Evolutionary conservation across 2,113 vertebrate genomes (phyloP), one percentile per base, ranked within the genome.

Genomic region (Pristiophorus japonicus): DNA sequence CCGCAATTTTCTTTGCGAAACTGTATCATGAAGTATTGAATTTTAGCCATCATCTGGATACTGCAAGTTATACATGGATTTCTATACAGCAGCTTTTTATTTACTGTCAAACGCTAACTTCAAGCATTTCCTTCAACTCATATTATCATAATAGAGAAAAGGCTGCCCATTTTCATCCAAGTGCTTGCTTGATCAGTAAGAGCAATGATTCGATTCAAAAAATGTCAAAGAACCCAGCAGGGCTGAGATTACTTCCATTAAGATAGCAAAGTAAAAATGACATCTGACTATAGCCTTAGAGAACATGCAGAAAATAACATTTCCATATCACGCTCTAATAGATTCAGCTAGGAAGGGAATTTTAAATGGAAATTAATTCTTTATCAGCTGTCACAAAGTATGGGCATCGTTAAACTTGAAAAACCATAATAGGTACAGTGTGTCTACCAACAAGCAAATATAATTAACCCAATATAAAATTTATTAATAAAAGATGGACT

Each of bases 381-480:
- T 97, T 96, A 97, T 96, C 96, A 96, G 95, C 96, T 97, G 96
- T 96, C 96, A 96, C 78, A 96, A 97, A 96, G 96, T 94, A 96
- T 59, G 95, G 95, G 96, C 70, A 96, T 96, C 96, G 96, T 96
- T 96, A 97, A 96, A 97, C 97, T 96, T 95, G 96, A 75, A 96
- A 96, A 95, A 96, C 96, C 95, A 95, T 75, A 34, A 96, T 95
- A 96, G 95, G 96, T 95, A 70, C 66, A 51, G 42, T 94, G 96
- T 51, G 42, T 81, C 81, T 55, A 78, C 63, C 81, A 88, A 95
- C 78, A 65, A 85, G 95, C 88, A 93, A 95, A 95, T 78, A 95
- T 94, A 94, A 94, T 94, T 94, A 94, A 94, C 93, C 63, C 93
- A 70, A 70, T 45, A 73, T 51, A 70, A 70, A 67, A 73, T 73